Evolutionary conservation across 1,140 invertebrate species (phyloP), one percentile per base, ranked within the genome.

Genomic region (Habropoda laboriosa): DNA sequence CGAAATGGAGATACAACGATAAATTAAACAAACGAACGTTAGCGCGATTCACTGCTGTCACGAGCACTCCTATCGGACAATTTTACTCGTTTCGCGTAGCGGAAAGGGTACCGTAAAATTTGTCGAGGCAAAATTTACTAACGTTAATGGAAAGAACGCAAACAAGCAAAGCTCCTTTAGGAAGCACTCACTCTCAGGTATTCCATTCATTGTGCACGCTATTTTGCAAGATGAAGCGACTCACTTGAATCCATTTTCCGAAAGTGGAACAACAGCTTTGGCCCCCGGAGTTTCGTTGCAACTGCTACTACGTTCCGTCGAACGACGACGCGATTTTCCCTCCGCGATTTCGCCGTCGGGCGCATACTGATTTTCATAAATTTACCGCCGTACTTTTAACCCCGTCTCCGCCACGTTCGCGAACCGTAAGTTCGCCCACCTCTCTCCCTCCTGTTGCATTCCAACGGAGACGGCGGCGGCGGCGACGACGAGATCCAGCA

Each of bases 321-420:
- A 45, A 47, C 27, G 21, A 7, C 40, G 16, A 16, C 49, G 7
- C 63, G 8, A 68, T 57, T 47, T 68, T 42, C 21, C 35, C 32
- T 13, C 24, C 18, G 18, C 42, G 21, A 70, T 60, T 35, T 58
- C 24, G 18, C n/a, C 16, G 2, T 55, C 42, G 18, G 7, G 12
- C 38, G 6, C 24, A n/a, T 32, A 12, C 53, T 47, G 38, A 72
- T 72, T 72, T 58, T 58, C 68, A 55, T 72, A 45, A 61, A 73
- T 73, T 61, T 60, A 38, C 32, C 27, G 4, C n/a, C 8, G 6
- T 13, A 7, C 16, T 5, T 21, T 40, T n/a, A n/a, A n/a, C n/a
- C 8, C 18, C 10, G 13, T 1, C 32, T 7, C 40, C 16, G 13
- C 0, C 42, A 35, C 10, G 8, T 5, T 47, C 13, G 30, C 21